These are phyloP conservation scores for Cololabis saira DNA, from an alignment of 2,113 vertebrate genomes.

Conservation along the genomic window DNA sequence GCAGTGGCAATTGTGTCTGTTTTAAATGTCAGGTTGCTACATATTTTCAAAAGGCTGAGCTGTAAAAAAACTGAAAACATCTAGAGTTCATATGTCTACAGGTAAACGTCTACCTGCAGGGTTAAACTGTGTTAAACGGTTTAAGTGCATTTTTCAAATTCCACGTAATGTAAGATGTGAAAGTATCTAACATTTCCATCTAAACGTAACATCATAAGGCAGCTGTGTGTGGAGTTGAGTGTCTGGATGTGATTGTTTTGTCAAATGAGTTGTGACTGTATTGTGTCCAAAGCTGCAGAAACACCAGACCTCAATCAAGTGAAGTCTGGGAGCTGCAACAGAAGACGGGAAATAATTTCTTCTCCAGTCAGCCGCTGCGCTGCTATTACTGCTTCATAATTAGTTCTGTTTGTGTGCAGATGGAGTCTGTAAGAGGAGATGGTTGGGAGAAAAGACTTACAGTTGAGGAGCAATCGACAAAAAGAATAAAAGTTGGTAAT, in stretches of 20 bases:
- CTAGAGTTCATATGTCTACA: neutral
- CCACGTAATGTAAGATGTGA: no score
- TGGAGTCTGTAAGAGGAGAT: conserved; percentile 1
- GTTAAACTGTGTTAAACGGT: neutral
- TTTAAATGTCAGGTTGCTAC: conserved; percentile 13
- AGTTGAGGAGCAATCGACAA: conserved; percentile 16
- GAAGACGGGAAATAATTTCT: conserved; percentile 47
- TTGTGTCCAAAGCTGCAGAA: neutral
- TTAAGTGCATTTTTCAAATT: neutral
- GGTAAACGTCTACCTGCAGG: neutral
- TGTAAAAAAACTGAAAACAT: conserved; percentile 20
- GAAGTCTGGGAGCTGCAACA: neutral
- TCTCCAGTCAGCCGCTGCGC: conserved; percentile 25
- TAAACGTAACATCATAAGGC: no score
- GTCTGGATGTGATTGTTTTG: no score
- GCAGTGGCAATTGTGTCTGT: neutral
- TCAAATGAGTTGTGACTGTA: no score
- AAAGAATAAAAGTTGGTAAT: conserved; percentile 51
- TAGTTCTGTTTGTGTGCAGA: conserved; percentile 20
- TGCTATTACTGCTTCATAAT: conserved; percentile 21
- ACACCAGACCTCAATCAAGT: neutral
- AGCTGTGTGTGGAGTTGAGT: no score
- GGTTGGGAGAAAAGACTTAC: conserved; percentile 5
- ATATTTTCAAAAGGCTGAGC: neutral
- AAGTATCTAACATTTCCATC: no score